Evolutionary conservation across 2,797 vertebrate species (phyloP).

Genomic region (Triplophysa yarkandensis): DNA sequence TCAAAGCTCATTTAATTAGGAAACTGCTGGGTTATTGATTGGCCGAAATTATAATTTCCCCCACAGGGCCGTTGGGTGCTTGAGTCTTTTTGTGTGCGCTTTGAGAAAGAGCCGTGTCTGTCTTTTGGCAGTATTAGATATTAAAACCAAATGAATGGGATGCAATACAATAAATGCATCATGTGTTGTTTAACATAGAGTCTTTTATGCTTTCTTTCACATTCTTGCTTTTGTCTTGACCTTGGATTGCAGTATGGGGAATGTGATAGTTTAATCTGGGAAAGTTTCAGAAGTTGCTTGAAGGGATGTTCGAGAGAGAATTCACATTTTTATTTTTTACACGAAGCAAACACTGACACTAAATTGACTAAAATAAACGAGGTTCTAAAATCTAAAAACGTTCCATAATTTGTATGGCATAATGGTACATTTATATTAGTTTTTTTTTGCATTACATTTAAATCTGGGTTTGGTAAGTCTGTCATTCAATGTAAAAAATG

Average conservation of each 20-base stretch:
- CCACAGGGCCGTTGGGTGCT: background rate
- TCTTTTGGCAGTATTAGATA: slow-evolving; percentile 10
- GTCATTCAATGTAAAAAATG: too few relatives aligned
- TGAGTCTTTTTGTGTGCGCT: background rate
- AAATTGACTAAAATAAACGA: slow-evolving; percentile 23
- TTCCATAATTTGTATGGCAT: slow-evolving; percentile 3
- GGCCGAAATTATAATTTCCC: slow-evolving; percentile 18
- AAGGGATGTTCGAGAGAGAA: slow-evolving; percentile 31
- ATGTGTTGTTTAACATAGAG: slow-evolving; percentile 13
- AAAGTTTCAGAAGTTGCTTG: slow-evolving; percentile 35
- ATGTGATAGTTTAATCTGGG: slow-evolving; percentile 50
- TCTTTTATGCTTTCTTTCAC: background rate
- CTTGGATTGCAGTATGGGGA: slow-evolving; percentile 55
- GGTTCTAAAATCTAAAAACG: slow-evolving; percentile 11
- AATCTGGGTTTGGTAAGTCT: background rate
- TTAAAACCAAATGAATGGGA: slow-evolving; percentile 7
- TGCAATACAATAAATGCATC: slow-evolving; percentile 13
- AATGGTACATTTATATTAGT: background rate
- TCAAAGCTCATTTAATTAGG: slow-evolving; percentile 54
- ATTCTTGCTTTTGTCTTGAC: slow-evolving; percentile 51
- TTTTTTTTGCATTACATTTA: background rate
- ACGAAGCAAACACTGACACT: slow-evolving; percentile 25
- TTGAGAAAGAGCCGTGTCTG: background rate
- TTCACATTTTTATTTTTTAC: slow-evolving; percentile 30
- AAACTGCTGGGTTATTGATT: slow-evolving; percentile 53